Conservation (phyloP, 2,888 invertebrate genomes). For the Lutraria lutraria region DNA sequence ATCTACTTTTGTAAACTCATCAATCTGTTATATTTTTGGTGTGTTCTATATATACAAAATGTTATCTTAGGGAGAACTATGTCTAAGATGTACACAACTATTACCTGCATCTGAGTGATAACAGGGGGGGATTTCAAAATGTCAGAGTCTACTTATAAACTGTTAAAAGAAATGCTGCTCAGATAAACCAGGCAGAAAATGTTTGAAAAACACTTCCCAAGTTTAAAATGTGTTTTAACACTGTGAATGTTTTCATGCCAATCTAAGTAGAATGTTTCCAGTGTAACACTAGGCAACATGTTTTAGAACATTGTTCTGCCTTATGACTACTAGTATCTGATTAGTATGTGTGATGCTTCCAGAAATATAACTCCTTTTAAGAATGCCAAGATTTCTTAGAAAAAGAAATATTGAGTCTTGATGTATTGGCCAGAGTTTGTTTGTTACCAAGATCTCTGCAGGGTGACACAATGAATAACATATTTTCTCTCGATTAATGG, state of each 20-base stretch:
- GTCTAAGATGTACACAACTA: background rate
- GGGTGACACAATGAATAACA: conserved; percentile 12
- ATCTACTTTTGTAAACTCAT: conserved; percentile 19
- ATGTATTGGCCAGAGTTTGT: conserved; percentile 17
- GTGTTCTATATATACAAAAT: conserved; percentile 20
- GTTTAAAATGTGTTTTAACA: background rate
- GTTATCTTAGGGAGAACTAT: background rate
- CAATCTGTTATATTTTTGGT: conserved; percentile 23
- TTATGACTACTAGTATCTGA: conserved; percentile 8
- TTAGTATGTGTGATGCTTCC: conserved; percentile 26
- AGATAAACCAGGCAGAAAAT: background rate
- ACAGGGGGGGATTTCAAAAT: background rate
- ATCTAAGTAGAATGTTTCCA: conserved; percentile 17
- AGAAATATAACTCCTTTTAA: conserved; percentile 21
- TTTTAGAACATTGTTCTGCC: conserved; percentile 27
- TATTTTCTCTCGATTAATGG: background rate
- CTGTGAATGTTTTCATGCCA: conserved; percentile 21
- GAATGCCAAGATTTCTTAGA: background rate
- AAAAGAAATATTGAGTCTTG: background rate
- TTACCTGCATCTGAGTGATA: background rate
- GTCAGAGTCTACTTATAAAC: conserved; percentile 24
- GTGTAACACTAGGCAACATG: conserved; percentile 18
- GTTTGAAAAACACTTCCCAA: background rate
- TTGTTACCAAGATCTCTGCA: conserved; percentile 3
- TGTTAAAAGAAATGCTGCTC: background rate